phyloP scores from a whole-genome alignment of 2,797 vertebrate species.

The Enteromius treurensis region DNA sequence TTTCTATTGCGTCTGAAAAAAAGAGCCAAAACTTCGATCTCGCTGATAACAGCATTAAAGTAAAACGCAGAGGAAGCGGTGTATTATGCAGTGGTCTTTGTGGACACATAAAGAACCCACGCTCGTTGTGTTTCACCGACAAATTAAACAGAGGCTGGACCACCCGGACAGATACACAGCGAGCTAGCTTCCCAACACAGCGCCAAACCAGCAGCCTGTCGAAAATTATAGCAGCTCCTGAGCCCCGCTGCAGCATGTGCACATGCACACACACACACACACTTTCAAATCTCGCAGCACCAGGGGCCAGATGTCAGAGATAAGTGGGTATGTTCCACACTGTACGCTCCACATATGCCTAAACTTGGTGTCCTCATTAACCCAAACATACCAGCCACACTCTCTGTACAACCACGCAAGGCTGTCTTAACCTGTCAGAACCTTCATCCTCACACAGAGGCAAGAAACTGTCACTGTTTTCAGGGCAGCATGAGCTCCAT shows the following conservation, averaged over 20 bases:
- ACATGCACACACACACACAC: background rate
- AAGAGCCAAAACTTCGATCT: conserved; percentile 10
- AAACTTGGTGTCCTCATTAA: conserved; percentile 23
- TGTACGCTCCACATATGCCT: conserved; percentile 13
- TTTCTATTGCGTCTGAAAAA: conserved; percentile 17
- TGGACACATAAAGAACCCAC: conserved; percentile 31
- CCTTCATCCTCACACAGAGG: conserved; percentile 2
- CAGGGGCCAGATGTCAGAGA: conserved; percentile 39
- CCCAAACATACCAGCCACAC: conserved; percentile 26
- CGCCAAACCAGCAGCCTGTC: conserved; percentile 33
- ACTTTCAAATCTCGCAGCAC: conserved; percentile 4
- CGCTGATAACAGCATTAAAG: conserved; percentile 37
- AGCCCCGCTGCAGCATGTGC: background rate
- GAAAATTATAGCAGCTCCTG: conserved; percentile 32
- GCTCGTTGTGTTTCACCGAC: conserved; percentile 20
- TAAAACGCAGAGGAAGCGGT: conserved; percentile 30
- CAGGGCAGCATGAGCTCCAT: conserved; percentile 4
- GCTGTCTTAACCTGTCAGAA: conserved; percentile 37
- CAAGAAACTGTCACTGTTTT: conserved; percentile 25
- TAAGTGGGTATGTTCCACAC: conserved; percentile 26
- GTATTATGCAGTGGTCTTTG: conserved; percentile 36
- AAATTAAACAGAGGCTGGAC: conserved; percentile 34
- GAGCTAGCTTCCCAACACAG: conserved; percentile 30
- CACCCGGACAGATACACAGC: conserved; percentile 42
- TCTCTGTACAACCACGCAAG: conserved; percentile 5